Evolutionary conservation across 2,888 invertebrate species (phyloP), one percentile per base, ranked within the genome.

Genomic region (Saturnia pavonia): DNA sequence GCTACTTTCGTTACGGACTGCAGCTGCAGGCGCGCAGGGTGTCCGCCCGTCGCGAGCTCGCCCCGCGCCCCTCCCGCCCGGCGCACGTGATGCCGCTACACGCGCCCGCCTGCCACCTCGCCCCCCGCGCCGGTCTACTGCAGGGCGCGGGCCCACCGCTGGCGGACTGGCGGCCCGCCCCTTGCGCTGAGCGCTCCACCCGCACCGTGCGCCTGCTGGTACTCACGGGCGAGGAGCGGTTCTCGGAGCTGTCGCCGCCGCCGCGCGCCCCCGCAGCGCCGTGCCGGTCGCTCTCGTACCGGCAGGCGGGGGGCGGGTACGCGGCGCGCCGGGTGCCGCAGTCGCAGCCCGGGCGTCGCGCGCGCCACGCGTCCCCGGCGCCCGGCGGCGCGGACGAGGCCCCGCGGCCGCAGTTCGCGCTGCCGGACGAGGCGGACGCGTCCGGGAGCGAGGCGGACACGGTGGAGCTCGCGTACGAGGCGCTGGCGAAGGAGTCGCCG

Each of bases 1-100:
- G 91, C 75, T 91, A 89, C 84, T 92, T 94, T 84, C 87, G 88
- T 75, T 91, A 89, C 87, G 88, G 90, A n/a, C 82, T 91, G 77
- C 85, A 88, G 79, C 84, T 94, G 81, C 82, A 77, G 73, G 84
- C 84, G 76, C 80, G 82, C n/a, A 74, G 77, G 73, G 51, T 78
- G 77, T 45, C 75, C 74, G 76, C 76, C 45, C 25, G 54, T 69
- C 74, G 77, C 68, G 72, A 77, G 72, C 45, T 71, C 70, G 67
- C 69, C 71, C 69, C 72, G 67, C 73, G 65, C 70, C 71, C 45
- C 74, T 77, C 70, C 63, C 43, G 68, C 73, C 72, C 74, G 68
- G 68, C 72, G 75, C 80, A 69, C 72, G 69, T 48, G 71, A 74
- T 72, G 69, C 78, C 74, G 74, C 73, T 73, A 66, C 74, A 71